Evolutionary conservation across 2,888 invertebrate species (phyloP).

Genomic region (Campoplex nolae): DNA sequence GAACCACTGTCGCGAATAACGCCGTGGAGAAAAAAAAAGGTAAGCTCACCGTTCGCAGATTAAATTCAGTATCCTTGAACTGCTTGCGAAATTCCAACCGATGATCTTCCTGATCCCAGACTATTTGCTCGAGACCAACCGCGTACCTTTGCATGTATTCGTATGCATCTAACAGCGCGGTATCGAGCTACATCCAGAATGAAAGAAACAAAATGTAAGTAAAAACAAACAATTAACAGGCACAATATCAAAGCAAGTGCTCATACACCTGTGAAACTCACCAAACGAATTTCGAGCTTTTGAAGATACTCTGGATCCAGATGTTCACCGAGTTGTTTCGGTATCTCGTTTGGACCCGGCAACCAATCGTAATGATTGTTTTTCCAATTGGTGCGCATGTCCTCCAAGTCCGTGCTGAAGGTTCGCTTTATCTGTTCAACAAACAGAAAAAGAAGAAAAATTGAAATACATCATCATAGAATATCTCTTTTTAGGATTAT

Average conservation of each 20-base stretch:
- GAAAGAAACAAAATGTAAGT: slow-evolving; percentile 22
- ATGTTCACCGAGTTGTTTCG: slow-evolving; percentile 85
- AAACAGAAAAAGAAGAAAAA: slow-evolving; percentile 47
- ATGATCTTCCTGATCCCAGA: slow-evolving; percentile 87
- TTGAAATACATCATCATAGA: slow-evolving; percentile 1
- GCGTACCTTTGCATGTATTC: slow-evolving; percentile 90
- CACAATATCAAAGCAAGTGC: not conserved
- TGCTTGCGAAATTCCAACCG: slow-evolving; percentile 85
- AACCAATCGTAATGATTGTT: slow-evolving; percentile 85
- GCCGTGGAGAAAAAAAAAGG: slow-evolving; percentile 7
- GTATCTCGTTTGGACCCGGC: slow-evolving; percentile 84
- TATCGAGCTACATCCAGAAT: slow-evolving; percentile 84
- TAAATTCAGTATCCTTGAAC: slow-evolving; percentile 87
- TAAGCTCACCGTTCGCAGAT: slow-evolving; percentile 86
- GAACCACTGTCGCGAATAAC: too few relatives aligned
- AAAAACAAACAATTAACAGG: slow-evolving; percentile 6
- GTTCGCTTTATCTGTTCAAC: slow-evolving; percentile 83
- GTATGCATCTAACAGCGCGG: slow-evolving; percentile 87
- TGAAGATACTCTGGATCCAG: slow-evolving; percentile 83
- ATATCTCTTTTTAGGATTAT: not conserved
- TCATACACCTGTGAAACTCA: slow-evolving; percentile 58
- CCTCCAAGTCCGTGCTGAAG: slow-evolving; percentile 83
- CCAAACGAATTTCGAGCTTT: slow-evolving; percentile 84
- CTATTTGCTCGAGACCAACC: slow-evolving; percentile 89
- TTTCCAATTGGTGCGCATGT: slow-evolving; percentile 84